Conservation (phyloP, 2,113 vertebrate species). For the Syngnathus typhle region DNA sequence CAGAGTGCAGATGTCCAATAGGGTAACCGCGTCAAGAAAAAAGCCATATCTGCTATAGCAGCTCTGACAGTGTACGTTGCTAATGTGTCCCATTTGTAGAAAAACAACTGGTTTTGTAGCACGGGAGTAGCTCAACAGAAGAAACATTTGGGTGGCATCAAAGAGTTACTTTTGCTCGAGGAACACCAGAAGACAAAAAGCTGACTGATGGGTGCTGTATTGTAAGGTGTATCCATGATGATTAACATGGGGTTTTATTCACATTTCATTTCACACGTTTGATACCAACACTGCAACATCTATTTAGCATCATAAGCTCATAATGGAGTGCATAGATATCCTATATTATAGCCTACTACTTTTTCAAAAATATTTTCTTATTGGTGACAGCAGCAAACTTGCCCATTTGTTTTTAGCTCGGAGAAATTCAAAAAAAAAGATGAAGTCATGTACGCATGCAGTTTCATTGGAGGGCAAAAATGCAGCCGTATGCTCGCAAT, state of each 20-base stretch:
- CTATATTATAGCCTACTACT: not conserved
- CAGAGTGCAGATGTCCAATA: conserved; percentile 42
- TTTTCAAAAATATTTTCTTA: conserved; percentile 3
- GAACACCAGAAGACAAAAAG: conserved; percentile 18
- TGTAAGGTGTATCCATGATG: not conserved
- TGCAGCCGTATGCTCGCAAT: conserved; percentile 23
- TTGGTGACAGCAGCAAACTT: not conserved
- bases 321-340: not conserved
- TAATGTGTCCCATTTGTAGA: conserved; percentile 28
- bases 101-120: conserved; percentile 47
- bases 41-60: conserved; percentile 25
- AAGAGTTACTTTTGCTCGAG: conserved; percentile 32
- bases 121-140: conserved; percentile 50
- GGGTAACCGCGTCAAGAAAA: conserved; percentile 33
- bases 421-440: no score
- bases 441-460: not conserved
- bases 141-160: conserved; percentile 30
- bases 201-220: conserved; percentile 16
- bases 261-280: conserved; percentile 10
- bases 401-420: not conserved
- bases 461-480: conserved; percentile 17
- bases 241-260: not conserved
- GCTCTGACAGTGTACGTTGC: conserved; percentile 20
- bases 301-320: conserved; percentile 9
- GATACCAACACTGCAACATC: conserved; percentile 1